Percentiles rank a stretch among this genome's conserved stretches.
Conservation (phyloP, 2,113 vertebrate genomes). For the Anolis sagrei region DNA sequence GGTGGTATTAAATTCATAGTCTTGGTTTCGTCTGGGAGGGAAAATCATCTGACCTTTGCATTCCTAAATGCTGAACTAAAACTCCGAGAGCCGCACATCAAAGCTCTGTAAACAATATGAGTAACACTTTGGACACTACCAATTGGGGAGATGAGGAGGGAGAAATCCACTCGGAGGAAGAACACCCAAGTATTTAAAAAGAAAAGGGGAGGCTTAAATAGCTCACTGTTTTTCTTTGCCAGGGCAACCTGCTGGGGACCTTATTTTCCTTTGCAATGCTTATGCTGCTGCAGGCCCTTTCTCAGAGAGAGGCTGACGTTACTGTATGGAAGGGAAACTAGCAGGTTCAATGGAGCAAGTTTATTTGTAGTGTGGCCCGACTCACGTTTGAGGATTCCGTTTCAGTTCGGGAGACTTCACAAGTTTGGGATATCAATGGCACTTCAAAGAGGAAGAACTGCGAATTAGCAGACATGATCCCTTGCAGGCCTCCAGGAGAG, state of each 20-base stretch:
- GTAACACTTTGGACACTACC: slow-evolving; percentile 79
- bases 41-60: slow-evolving; percentile 79
- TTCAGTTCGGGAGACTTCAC: slow-evolving; percentile 68
- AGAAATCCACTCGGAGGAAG: slow-evolving; percentile 77
- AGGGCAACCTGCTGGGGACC: slow-evolving; percentile 79
- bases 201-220: slow-evolving; percentile 80
- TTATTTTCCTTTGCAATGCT: slow-evolving; percentile 82
- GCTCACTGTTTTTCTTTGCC: slow-evolving; percentile 82
- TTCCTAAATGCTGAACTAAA: slow-evolving; percentile 83
- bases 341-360: slow-evolving; percentile 73
- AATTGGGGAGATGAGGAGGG: slow-evolving; percentile 41
- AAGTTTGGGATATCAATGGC: slow-evolving; percentile 74
- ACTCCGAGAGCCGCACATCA: slow-evolving; percentile 80
- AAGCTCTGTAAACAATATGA: slow-evolving; percentile 87
- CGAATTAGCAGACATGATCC: slow-evolving; percentile 63
- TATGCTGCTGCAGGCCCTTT: slow-evolving; percentile 69
- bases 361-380: slow-evolving; percentile 81
- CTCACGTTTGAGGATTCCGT: slow-evolving; percentile 72
- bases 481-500: slow-evolving; percentile 48
- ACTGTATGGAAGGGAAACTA: slow-evolving; percentile 56
- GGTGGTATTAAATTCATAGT: slow-evolving; percentile 70
- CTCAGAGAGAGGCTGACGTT: slow-evolving; percentile 72
- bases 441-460: slow-evolving; percentile 78
- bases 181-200: slow-evolving; percentile 88
- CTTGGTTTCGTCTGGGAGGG: slow-evolving; percentile 72